phyloP scores from a whole-genome alignment of 1,140 invertebrate species.

The Drosophila ercepeae region DNA sequence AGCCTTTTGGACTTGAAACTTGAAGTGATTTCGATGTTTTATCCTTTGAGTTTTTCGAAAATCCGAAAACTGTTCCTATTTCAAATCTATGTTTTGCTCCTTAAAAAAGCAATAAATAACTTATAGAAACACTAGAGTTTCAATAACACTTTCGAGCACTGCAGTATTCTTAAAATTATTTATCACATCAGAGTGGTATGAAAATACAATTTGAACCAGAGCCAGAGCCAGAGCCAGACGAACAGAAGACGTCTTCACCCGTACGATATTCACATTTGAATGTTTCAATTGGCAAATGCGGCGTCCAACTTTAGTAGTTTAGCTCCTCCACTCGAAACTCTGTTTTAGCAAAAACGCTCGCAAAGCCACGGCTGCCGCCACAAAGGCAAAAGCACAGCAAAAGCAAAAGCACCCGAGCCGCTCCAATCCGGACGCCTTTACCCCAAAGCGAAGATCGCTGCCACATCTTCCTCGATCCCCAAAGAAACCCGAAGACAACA shows the following conservation, averaged over 20 bases:
- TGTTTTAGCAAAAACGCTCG: slow-evolving; percentile 59
- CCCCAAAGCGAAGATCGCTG: slow-evolving; percentile 54
- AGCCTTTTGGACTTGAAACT: not conserved
- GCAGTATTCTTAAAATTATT: slow-evolving; percentile 10
- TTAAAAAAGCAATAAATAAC: slow-evolving; percentile 9
- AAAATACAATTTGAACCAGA: slow-evolving; percentile 61
- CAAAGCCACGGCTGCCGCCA: slow-evolving; percentile 22
- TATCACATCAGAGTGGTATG: slow-evolving; percentile 35
- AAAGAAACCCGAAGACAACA: slow-evolving; percentile 33
- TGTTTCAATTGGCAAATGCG: slow-evolving; percentile 83
- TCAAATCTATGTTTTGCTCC: not conserved
- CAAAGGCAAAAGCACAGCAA: slow-evolving; percentile 36
- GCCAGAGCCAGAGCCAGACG: slow-evolving; percentile 64
- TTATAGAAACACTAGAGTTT: slow-evolving; percentile 29
- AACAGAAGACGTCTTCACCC: slow-evolving; percentile 83
- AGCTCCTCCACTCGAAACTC: slow-evolving; percentile 53
- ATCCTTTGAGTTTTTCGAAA: slow-evolving; percentile 19
- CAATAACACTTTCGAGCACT: slow-evolving; percentile 29
- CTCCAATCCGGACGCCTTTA: slow-evolving; percentile 38
- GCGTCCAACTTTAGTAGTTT: slow-evolving; percentile 82
- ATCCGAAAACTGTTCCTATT: slow-evolving; percentile 6
- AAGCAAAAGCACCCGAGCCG: slow-evolving; percentile 29
- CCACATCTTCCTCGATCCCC: slow-evolving; percentile 44
- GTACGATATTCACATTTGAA: slow-evolving; percentile 84
- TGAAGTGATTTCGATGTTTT: slow-evolving; percentile 41